Evolutionary conservation across 2,113 vertebrate genomes (phyloP), one percentile per base, ranked within the genome.

Genomic region (Hiodon alosoides): DNA sequence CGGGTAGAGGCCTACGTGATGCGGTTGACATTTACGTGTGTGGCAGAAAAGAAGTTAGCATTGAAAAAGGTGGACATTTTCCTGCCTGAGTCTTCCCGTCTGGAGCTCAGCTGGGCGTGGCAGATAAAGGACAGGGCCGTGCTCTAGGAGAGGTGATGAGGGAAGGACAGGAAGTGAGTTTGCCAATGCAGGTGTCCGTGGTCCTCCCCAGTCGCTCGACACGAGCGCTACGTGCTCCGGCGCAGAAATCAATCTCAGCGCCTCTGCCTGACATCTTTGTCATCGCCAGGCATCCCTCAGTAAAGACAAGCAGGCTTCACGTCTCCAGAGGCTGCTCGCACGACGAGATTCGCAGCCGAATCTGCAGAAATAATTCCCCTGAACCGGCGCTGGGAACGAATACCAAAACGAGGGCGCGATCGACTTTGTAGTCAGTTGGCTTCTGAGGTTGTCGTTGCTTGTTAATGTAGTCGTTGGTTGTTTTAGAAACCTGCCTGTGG

Each of bases 21-120:
- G 51, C 46, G 46, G 8, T 11, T 51, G 53, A 47, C 7, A 10
- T 47, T 66, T 75, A 58, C 47, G 73, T 67, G 50, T 67, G 65
- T 48, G 7, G 46, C 54, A 10, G 61, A 61, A 66, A 65, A 48
- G 58, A 68, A 64, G 61, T 46, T 31, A n/a, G n/a, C n/a, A n/a
- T n/a, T 59, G 8, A 51, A 31, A 75, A 75, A 67, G n/a, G 47
- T 58, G 65, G 64, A 67, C 64, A 17, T 74, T 74, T 66, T 66
- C 52, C 46, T 5, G 72, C 31, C 1, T 57, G 72, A 50, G 51
- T 58, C 73, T n/a, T 11, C 1, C 4, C 53, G 7, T 48, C 52
- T 57, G 53, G 31, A 9, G 5, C 17, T 57, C 55, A 31, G 64
- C 46, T 10, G 64, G 1, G 31, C 7, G 69, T 31, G 10, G 51